Percentiles rank a stretch among this genome's conserved stretches.
phyloP scores from a whole-genome alignment of 1,140 invertebrate genomes.

The Diploscapter pachys region DNA sequence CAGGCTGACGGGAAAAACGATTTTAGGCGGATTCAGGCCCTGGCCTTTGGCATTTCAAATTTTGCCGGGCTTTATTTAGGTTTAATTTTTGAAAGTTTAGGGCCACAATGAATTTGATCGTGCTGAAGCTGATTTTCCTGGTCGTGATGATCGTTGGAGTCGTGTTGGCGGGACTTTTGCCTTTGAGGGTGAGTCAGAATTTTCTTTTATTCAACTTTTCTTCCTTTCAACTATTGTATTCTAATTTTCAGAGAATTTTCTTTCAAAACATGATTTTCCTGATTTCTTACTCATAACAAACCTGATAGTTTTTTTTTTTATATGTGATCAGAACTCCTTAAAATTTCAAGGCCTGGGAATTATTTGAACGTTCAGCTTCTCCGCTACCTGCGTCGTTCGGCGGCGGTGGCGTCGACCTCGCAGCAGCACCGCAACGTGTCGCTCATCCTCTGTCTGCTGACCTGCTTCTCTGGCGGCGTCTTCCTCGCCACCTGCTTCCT shows the following conservation, averaged over 20 bases:
- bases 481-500: conserved; percentile 75
- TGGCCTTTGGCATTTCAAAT: no score
- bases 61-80: background rate
- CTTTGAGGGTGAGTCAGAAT: conserved; percentile 42
- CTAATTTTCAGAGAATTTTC: background rate
- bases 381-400: conserved; percentile 44
- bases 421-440: conserved; percentile 42
- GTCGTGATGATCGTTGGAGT: conserved; percentile 43
- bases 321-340: conserved; percentile 22
- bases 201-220: conserved; percentile 10
- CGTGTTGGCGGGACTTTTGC: conserved; percentile 41
- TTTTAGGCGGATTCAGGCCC: no score
- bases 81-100: conserved; percentile 15
- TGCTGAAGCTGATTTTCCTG: conserved; percentile 44
- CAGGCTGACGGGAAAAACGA: no score
- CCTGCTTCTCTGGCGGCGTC: conserved; percentile 80
- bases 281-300: background rate
- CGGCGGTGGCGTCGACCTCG: conserved; percentile 36
- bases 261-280: background rate
- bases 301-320: background rate
- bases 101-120: conserved; percentile 41
- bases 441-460: conserved; percentile 63
- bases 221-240: background rate
- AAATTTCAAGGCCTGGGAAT: conserved; percentile 9
- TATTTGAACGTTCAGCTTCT: conserved; percentile 41